Conservation (phyloP, 2,113 vertebrate species). For the Lichenostomus cassidix region DNA sequence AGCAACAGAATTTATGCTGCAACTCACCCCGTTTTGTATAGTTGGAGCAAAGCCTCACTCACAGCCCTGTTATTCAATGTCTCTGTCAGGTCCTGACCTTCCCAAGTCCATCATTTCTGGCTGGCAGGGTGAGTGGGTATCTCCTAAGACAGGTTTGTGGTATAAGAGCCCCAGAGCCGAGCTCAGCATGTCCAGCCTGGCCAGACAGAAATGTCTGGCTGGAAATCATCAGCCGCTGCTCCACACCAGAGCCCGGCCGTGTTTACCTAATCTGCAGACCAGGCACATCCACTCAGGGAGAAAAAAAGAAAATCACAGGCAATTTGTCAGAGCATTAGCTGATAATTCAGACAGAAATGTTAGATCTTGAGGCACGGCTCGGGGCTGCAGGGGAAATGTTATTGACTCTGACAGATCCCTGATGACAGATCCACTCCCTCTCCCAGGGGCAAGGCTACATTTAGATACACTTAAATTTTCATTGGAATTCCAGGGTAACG, state of each 20-base stretch:
- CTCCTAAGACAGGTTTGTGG: neutral
- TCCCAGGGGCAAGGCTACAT: slow-evolving; percentile 44
- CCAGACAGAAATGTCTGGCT: neutral
- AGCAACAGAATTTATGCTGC: neutral
- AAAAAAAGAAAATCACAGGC: slow-evolving; percentile 65
- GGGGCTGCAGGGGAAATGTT: slow-evolving; percentile 17
- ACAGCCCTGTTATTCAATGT: neutral
- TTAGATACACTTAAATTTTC: slow-evolving; percentile 48
- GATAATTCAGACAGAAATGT: slow-evolving; percentile 71
- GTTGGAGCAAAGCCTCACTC: neutral
- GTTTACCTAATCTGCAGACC: slow-evolving; percentile 51
- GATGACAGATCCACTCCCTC: slow-evolving; percentile 57
- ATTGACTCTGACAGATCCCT: slow-evolving; percentile 65
- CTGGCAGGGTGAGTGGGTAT: neutral
- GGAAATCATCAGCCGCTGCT: neutral
- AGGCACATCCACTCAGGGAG: slow-evolving; percentile 49
- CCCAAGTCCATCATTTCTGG: rapidly evolving
- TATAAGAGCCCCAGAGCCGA: rapidly evolving
- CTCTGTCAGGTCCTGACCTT: neutral
- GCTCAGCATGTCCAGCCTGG: neutral
- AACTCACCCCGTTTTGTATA: neutral
- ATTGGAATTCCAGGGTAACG: slow-evolving; percentile 4
- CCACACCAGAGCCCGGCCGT: neutral
- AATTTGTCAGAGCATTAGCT: slow-evolving; percentile 73
- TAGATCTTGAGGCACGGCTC: slow-evolving; percentile 43